A percentile compares a stretch with the other conserved stretches of the same genome.
Conservation (phyloP, 2,113 vertebrate genomes). For the Meleagris gallopavo region DNA sequence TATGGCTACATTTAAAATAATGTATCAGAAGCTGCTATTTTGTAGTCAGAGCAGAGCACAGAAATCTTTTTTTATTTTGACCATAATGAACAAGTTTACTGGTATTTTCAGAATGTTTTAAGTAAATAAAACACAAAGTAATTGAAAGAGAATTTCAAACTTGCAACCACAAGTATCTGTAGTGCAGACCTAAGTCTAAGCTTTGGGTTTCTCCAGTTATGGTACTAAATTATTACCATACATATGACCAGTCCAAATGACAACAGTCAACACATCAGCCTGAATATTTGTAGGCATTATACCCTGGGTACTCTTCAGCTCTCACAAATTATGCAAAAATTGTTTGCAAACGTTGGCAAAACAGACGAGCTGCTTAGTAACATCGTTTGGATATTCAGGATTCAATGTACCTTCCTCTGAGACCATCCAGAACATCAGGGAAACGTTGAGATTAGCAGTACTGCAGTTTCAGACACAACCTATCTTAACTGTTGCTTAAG, state of each 20-base stretch:
- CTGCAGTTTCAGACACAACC: neutral
- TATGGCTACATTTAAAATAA: neutral
- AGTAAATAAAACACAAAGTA: conserved; percentile 42
- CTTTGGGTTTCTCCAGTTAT: neutral
- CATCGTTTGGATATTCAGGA: neutral
- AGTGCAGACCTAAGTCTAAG: neutral
- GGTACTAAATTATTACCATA: neutral
- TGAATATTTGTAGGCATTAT: neutral
- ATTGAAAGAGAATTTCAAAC: conserved; percentile 43
- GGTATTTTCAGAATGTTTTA: conserved; percentile 25
- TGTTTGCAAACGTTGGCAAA: conserved; percentile 37
- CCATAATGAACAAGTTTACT: neutral
- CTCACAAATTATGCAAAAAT: neutral
- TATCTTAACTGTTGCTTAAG: neutral
- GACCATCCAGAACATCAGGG: neutral
- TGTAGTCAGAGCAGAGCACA: neutral
- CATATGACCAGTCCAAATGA: neutral
- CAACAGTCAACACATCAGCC: neutral
- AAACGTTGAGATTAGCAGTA: rapidly evolving
- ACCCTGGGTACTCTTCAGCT: neutral
- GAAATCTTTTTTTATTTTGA: neutral
- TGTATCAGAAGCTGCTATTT: neutral
- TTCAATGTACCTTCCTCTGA: neutral
- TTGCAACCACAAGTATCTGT: conserved; percentile 56
- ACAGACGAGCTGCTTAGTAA: neutral